These are phyloP conservation scores for Dascillus cervinus DNA, from an alignment of 2,888 invertebrate genomes.

Conservation along the genomic window DNA sequence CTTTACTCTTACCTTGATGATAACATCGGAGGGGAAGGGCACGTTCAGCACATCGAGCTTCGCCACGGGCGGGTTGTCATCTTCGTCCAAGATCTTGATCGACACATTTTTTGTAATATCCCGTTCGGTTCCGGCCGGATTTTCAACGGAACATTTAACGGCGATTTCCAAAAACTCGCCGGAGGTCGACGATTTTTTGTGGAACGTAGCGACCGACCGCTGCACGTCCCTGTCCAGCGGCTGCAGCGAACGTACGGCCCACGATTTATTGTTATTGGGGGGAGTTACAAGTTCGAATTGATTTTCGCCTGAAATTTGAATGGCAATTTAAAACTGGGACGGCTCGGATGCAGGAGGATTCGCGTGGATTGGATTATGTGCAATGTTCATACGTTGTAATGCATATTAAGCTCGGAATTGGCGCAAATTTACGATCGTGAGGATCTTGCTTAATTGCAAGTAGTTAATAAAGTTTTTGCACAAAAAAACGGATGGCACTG, in stretches of 20 bases:
- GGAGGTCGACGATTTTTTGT: slow-evolving; percentile 40
- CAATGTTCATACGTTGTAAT: no score
- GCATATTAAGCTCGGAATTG: no score
- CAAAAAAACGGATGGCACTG: no score
- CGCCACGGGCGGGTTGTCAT: slow-evolving; percentile 43
- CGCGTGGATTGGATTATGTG: no score
- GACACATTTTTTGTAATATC: slow-evolving; percentile 34
- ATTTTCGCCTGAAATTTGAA: slow-evolving; percentile 18
- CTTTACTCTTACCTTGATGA: slow-evolving; percentile 31
- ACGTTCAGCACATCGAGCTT: slow-evolving; percentile 33
- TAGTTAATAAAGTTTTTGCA: no score
- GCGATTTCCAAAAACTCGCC: slow-evolving; percentile 26
- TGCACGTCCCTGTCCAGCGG: slow-evolving; percentile 26
- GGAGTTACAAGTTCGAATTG: slow-evolving; percentile 23
- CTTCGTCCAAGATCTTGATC: slow-evolving; percentile 47
- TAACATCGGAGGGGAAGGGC: slow-evolving; percentile 26
- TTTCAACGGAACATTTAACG: slow-evolving; percentile 42
- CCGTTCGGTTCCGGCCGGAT: slow-evolving; percentile 33
- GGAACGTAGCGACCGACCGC: slow-evolving; percentile 32
- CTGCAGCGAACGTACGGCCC: slow-evolving; percentile 35
- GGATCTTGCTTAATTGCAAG: no score
- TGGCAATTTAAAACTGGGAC: no score
- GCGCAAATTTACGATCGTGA: no score
- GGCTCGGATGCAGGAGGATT: no score
- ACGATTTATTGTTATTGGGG: slow-evolving; percentile 19